These are phyloP conservation scores for Poecilia gillii DNA, from an alignment of 2,797 vertebrate genomes.

Conservation along the genomic window DNA sequence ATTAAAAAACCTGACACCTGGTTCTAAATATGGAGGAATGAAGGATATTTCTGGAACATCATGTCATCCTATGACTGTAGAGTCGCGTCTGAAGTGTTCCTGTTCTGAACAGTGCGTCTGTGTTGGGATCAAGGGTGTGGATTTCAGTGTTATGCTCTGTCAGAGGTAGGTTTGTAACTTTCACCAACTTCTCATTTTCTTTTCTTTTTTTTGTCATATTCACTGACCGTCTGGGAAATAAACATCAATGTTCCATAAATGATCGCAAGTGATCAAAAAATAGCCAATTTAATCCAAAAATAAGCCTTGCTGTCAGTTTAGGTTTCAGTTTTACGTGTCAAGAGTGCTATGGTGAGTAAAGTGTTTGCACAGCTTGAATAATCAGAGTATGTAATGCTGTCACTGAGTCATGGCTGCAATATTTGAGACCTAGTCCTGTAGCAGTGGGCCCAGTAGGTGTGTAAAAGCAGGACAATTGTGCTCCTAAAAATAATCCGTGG, in stretches of 20 bases:
- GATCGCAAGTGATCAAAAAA: not conserved
- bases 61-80: not conserved
- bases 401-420: not conserved
- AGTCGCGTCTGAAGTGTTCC: not conserved
- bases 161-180: not conserved
- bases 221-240: not conserved
- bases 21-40: not conserved
- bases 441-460: not conserved
- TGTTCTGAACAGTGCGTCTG: not conserved
- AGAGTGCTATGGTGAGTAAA: not conserved
- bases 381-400: not conserved
- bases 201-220: not conserved
- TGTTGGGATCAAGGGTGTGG: not conserved
- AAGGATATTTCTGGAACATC: not conserved
- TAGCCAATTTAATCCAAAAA: not conserved
- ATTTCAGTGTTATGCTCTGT: not conserved
- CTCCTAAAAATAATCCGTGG: not conserved
- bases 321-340: not conserved
- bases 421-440: not conserved
- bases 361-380: not conserved
- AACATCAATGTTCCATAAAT: not conserved
- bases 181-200: not conserved
- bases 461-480: not conserved
- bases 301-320: not conserved
- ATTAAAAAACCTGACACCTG: not conserved